Evolutionary conservation across 1,140 invertebrate species (phyloP).

Genomic region (Eumeta japonica): DNA sequence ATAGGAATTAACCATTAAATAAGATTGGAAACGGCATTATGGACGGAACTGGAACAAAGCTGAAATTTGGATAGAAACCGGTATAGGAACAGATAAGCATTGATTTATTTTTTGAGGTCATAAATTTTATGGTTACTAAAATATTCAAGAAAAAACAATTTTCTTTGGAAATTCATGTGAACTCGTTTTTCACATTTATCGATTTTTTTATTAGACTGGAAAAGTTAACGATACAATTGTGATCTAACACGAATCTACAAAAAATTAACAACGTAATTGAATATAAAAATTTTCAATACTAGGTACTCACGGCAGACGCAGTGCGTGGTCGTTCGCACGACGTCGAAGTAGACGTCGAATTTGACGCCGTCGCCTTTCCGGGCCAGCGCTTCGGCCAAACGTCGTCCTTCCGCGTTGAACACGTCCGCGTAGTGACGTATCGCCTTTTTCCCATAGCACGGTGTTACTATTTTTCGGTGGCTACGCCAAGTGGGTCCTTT

Average conservation of each 20-base stretch:
- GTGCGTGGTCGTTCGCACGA: slow-evolving; percentile 11
- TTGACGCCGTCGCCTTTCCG: neutral
- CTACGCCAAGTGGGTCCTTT: slow-evolving; percentile 11
- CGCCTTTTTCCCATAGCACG: slow-evolving; percentile 12
- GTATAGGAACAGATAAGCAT: too few species aligned
- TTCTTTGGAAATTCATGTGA: neutral
- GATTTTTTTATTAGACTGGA: neutral
- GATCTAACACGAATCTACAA: neutral
- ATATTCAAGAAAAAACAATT: too few species aligned
- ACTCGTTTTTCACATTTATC: neutral
- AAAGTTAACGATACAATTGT: neutral
- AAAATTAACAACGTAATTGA: neutral
- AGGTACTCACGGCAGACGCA: slow-evolving; percentile 14
- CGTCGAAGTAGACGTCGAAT: slow-evolving; percentile 9
- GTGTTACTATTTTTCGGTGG: slow-evolving; percentile 12
- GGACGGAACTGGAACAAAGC: too few species aligned
- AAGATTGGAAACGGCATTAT: too few species aligned
- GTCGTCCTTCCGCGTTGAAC: slow-evolving; percentile 11
- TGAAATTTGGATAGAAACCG: too few species aligned
- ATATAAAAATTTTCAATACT: neutral
- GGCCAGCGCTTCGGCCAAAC: neutral
- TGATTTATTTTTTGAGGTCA: too few species aligned
- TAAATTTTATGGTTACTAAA: too few species aligned
- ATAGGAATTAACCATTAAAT: too few species aligned
- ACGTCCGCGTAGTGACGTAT: slow-evolving; percentile 6